Evolutionary conservation across 2,888 invertebrate genomes (phyloP).

Genomic region (Melikaiella ostensackeni): DNA sequence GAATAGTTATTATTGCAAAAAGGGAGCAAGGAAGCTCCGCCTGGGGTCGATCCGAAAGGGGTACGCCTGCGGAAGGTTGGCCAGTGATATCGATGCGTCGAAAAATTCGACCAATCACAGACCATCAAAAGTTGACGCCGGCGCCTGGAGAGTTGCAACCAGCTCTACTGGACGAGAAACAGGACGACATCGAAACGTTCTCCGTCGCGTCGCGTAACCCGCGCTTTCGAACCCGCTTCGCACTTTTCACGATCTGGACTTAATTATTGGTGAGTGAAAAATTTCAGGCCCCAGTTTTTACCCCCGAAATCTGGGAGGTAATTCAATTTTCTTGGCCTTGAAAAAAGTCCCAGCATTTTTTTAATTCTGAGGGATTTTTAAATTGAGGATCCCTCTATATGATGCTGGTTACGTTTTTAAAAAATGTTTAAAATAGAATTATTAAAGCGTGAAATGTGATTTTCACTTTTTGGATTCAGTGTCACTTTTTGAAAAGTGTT

Average conservation of each 20-base stretch:
- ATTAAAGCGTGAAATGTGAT: neutral
- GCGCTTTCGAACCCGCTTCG: slow-evolving; percentile 73
- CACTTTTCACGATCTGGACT: slow-evolving; percentile 73
- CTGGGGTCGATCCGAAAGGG: slow-evolving; percentile 72
- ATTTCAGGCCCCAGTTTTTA: neutral
- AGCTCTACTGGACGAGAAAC: slow-evolving; percentile 71
- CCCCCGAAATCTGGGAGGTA: neutral
- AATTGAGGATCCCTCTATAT: neutral
- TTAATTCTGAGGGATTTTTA: neutral
- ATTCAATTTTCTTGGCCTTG: neutral
- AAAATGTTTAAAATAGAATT: neutral
- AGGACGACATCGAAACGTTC: slow-evolving; percentile 81
- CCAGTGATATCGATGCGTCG: slow-evolving; percentile 80
- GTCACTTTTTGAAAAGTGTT: neutral
- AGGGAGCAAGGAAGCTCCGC: slow-evolving; percentile 69
- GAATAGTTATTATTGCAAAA: slow-evolving; percentile 59
- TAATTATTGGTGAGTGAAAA: slow-evolving; percentile 76
- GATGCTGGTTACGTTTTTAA: neutral
- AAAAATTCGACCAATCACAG: slow-evolving; percentile 67
- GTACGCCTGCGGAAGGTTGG: slow-evolving; percentile 65
- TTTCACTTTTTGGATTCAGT: neutral
- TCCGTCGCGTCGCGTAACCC: slow-evolving; percentile 75
- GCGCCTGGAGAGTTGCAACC: slow-evolving; percentile 72
- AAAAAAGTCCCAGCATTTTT: neutral
- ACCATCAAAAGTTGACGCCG: slow-evolving; percentile 74